Percentiles rank a stretch among this genome's conserved stretches.
Evolutionary conservation across 1,140 invertebrate species (phyloP).

Genomic region (Camponotus pennsylvanicus): DNA sequence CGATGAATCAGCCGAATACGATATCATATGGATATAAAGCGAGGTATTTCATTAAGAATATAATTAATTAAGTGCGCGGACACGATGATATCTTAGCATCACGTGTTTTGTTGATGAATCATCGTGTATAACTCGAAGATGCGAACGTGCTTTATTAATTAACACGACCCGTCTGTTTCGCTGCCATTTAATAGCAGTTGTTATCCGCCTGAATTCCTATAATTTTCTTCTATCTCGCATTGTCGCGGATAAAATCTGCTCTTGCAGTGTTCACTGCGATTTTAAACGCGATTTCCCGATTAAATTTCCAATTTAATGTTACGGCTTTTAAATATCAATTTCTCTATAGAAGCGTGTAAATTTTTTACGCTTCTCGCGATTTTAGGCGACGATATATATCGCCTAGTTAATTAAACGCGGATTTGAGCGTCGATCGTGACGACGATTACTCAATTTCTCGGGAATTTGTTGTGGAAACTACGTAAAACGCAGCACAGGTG

Average conservation of each 20-base stretch:
- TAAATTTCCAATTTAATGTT: neutral
- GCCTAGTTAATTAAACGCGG: slow-evolving; percentile 8
- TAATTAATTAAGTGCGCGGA: slow-evolving; percentile 51
- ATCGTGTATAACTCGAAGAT: slow-evolving; percentile 21
- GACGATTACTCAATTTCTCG: slow-evolving; percentile 67
- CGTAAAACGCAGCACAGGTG: slow-evolving; percentile 54
- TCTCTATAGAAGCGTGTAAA: neutral
- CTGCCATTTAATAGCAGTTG: slow-evolving; percentile 61
- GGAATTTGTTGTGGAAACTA: slow-evolving; percentile 71
- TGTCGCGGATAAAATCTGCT: neutral
- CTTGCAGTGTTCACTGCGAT: slow-evolving; percentile 1
- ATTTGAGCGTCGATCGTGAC: slow-evolving; percentile 32
- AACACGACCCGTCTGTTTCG: slow-evolving; percentile 67
- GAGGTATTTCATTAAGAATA: slow-evolving; percentile 27
- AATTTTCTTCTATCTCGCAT: slow-evolving; percentile 20
- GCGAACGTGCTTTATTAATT: slow-evolving; percentile 70
- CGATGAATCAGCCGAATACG: slow-evolving; percentile 42
- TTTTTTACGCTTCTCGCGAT: neutral
- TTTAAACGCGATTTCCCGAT: neutral
- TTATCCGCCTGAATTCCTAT: slow-evolving; percentile 62
- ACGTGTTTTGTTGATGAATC: slow-evolving; percentile 64
- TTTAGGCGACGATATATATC: slow-evolving; percentile 8
- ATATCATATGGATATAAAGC: slow-evolving; percentile 41
- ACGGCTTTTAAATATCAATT: neutral
- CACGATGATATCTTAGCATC: slow-evolving; percentile 4